Conservation (phyloP, 2,888 invertebrate genomes). For the Bugulina stolonifera region DNA sequence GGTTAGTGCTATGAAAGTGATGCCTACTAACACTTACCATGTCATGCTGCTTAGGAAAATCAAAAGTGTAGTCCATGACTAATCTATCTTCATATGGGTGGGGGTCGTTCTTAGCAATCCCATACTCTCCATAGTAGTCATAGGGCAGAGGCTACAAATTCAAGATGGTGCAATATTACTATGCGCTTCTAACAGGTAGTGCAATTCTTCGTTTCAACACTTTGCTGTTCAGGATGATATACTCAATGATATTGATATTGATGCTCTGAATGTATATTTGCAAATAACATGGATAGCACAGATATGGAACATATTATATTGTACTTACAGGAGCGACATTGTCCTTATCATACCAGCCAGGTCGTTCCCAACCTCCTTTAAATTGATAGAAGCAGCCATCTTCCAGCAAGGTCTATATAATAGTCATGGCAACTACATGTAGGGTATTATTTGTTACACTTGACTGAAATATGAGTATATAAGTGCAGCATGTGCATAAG, state of each 20-base stretch:
- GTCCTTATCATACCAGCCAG: slow-evolving; percentile 66
- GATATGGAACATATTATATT: not conserved
- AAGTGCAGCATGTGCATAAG: not conserved
- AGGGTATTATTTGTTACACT: not conserved
- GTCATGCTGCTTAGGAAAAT: slow-evolving; percentile 72
- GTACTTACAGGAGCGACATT: slow-evolving; percentile 58
- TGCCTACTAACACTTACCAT: no score
- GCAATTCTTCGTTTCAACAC: no score
- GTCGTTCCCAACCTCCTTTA: slow-evolving; percentile 80
- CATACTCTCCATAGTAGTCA: slow-evolving; percentile 81
- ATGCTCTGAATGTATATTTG: no score
- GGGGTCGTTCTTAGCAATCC: slow-evolving; percentile 60
- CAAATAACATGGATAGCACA: no score
- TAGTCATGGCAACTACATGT: not conserved
- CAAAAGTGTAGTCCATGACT: slow-evolving; percentile 72
- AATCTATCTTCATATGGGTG: slow-evolving; percentile 66
- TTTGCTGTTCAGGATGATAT: no score
- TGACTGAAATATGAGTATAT: not conserved
- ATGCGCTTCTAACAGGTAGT: no score
- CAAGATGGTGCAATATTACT: not conserved
- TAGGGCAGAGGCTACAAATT: slow-evolving; percentile 55
- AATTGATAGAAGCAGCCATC: slow-evolving; percentile 83
- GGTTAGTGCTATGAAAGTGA: no score
- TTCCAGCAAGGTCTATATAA: slow-evolving; percentile 62
- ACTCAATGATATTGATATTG: no score